phyloP scores from a whole-genome alignment of 1,140 invertebrate genomes.

The Ridgeia piscesae region DNA sequence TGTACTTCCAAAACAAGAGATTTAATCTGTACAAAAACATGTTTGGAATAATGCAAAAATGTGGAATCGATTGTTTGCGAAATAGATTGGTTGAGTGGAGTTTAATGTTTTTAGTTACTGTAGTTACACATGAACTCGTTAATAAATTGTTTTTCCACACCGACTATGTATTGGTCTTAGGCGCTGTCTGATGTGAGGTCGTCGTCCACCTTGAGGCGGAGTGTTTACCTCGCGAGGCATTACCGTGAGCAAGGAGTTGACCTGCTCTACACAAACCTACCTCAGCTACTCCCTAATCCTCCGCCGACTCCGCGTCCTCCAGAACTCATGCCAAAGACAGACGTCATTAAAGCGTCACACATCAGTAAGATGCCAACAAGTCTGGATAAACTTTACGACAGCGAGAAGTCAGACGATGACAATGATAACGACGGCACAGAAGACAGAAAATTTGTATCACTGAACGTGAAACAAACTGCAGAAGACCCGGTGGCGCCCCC shows the following conservation, averaged over 20 bases:
- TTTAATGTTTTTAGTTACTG: too few relatives aligned
- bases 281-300: constrained; percentile 36
- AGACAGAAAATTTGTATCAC: background rate
- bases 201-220: background rate
- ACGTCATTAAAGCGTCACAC: constrained; percentile 27
- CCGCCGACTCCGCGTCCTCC: constrained; percentile 12
- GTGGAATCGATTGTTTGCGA: too few relatives aligned
- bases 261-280: constrained; percentile 31
- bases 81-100: too few relatives aligned
- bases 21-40: too few relatives aligned
- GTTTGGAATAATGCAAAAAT: too few relatives aligned
- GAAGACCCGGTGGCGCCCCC: constrained; percentile 16
- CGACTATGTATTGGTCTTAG: too few relatives aligned
- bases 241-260: constrained; percentile 23
- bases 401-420: background rate
- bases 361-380: constrained; percentile 25
- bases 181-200: background rate
- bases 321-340: constrained; percentile 5
- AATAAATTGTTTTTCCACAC: too few relatives aligned
- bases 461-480: background rate
- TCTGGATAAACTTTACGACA: constrained; percentile 9
- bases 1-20: too few relatives aligned
- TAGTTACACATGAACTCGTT: too few relatives aligned
- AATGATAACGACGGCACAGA: background rate
- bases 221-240: background rate